These are phyloP conservation scores for Ancistrus triradiatus DNA, from an alignment of 2,113 vertebrate genomes.

Conservation along the genomic window DNA sequence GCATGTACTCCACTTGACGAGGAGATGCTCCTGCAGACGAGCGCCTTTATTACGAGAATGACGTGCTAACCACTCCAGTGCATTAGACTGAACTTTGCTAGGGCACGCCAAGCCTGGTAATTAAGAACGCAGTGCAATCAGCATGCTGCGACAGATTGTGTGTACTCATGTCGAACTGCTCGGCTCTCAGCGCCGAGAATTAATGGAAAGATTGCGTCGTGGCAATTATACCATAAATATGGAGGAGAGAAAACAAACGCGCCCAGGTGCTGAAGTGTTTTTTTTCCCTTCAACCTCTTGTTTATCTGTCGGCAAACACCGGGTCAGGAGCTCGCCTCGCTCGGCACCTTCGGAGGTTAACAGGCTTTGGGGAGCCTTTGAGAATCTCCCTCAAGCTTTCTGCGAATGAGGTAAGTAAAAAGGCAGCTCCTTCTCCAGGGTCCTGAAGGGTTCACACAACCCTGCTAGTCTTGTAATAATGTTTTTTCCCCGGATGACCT, in stretches of 20 bases:
- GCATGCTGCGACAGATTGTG: conserved; percentile 13
- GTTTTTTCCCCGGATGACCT: conserved; percentile 24
- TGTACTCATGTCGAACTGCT: conserved; percentile 36
- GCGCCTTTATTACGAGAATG: not conserved
- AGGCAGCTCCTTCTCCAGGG: conserved; percentile 28
- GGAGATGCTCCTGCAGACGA: not conserved
- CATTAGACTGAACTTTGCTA: conserved; percentile 22
- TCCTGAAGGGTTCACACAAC: conserved; percentile 16
- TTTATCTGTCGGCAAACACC: not conserved
- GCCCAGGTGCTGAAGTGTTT: conserved; percentile 36
- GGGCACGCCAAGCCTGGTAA: conserved; percentile 26
- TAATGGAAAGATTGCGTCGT: conserved; percentile 47
- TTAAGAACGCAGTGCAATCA: conserved; percentile 43
- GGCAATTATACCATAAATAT: conserved; percentile 28
- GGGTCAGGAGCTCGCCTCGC: not conserved
- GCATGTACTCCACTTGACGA: no score
- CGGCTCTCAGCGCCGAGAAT: conserved; percentile 41
- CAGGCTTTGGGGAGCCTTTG: conserved; percentile 4
- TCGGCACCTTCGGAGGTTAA: conserved; percentile 6
- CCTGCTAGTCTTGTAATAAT: conserved; percentile 41
- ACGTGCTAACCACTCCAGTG: not conserved
- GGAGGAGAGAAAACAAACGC: conserved; percentile 45
- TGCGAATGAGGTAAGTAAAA: conserved; percentile 35
- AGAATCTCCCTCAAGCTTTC: not conserved
- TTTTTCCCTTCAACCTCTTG: not conserved